A percentile compares a stretch with the other conserved stretches of the same genome.
Evolutionary conservation across 2,888 invertebrate genomes (phyloP).

Genomic region (Shargacucullia verbasci): DNA sequence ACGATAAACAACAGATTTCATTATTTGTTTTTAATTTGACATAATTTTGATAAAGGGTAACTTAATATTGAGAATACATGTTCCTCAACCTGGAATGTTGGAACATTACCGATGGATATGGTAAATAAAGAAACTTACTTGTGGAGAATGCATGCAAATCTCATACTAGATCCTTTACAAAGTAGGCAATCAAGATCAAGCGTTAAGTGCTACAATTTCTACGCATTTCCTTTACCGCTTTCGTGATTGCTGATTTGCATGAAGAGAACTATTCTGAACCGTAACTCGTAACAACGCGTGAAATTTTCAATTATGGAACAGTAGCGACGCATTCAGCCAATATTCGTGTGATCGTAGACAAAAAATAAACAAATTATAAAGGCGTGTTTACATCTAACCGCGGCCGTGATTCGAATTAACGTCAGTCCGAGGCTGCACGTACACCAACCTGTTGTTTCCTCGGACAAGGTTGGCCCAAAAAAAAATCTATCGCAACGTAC

Average conservation of each 20-base stretch:
- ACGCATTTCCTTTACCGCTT: conserved; percentile 50
- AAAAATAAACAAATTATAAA: conserved; percentile 68
- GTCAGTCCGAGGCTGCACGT: conserved; percentile 82
- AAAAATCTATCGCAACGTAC: conserved; percentile 76
- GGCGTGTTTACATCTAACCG: conserved; percentile 69
- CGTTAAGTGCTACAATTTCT: conserved; percentile 42
- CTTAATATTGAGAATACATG: conserved; percentile 36
- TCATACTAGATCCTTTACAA: conserved; percentile 48
- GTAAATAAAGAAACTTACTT: conserved; percentile 49
- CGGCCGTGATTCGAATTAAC: conserved; percentile 81
- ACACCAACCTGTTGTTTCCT: conserved; percentile 70
- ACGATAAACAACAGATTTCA: conserved; percentile 73
- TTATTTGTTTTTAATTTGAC: conserved; percentile 71
- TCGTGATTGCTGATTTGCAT: conserved; percentile 34
- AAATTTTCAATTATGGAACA: conserved; percentile 47
- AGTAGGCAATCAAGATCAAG: conserved; percentile 50
- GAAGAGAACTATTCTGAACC: conserved; percentile 15
- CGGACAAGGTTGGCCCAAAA: conserved; percentile 75
- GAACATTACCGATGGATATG: conserved; percentile 40
- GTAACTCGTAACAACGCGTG: conserved; percentile 38
- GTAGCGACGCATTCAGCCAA: conserved; percentile 44
- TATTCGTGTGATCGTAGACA: conserved; percentile 54
- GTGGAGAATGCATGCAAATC: conserved; percentile 38
- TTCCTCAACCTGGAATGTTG: conserved; percentile 25
- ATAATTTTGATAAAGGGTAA: conserved; percentile 60